These are phyloP conservation scores for Salminus brasiliensis DNA, from an alignment of 2,113 vertebrate species.

Conservation along the genomic window DNA sequence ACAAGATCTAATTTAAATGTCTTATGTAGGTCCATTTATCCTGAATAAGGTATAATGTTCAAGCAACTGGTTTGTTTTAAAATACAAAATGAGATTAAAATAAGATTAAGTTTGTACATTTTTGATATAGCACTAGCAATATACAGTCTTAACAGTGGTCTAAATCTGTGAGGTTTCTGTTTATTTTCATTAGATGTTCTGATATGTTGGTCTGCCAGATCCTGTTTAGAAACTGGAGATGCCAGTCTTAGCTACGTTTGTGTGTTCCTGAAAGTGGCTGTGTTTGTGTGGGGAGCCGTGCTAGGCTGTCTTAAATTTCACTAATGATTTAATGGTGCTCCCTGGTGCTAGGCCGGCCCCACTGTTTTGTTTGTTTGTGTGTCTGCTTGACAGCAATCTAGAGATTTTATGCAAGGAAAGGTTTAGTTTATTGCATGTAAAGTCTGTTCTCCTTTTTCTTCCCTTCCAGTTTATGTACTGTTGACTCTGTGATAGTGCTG, in stretches of 20 bases:
- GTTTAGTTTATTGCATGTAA: neutral
- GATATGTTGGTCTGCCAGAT: neutral
- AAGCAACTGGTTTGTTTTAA: too few species aligned
- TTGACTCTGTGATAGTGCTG: too few species aligned
- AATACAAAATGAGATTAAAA: too few species aligned
- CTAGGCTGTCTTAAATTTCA: conserved; percentile 72
- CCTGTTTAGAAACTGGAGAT: conserved; percentile 21
- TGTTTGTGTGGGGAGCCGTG: conserved; percentile 20
- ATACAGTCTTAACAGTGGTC: too few species aligned
- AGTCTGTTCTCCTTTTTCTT: neutral
- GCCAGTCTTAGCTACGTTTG: conserved; percentile 2
- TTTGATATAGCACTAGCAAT: too few species aligned
- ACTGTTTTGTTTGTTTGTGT: conserved; percentile 70
- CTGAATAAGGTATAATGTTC: too few species aligned
- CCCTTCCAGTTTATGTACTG: neutral
- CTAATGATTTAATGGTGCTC: conserved; percentile 78
- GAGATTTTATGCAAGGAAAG: conserved; percentile 5
- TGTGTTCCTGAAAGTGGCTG: conserved; percentile 18
- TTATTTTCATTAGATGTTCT: conserved; percentile 54
- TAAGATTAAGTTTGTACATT: too few species aligned
- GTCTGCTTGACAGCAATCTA: conserved; percentile 67
- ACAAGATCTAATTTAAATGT: too few species aligned
- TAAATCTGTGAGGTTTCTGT: conserved; percentile 47
- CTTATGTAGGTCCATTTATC: too few species aligned
- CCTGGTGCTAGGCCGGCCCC: conserved; percentile 59